A percentile compares a stretch with the other conserved stretches of the same genome.
These are phyloP conservation scores for Centropus unirufus DNA, from an alignment of 2,113 vertebrate genomes.

Conservation along the genomic window DNA sequence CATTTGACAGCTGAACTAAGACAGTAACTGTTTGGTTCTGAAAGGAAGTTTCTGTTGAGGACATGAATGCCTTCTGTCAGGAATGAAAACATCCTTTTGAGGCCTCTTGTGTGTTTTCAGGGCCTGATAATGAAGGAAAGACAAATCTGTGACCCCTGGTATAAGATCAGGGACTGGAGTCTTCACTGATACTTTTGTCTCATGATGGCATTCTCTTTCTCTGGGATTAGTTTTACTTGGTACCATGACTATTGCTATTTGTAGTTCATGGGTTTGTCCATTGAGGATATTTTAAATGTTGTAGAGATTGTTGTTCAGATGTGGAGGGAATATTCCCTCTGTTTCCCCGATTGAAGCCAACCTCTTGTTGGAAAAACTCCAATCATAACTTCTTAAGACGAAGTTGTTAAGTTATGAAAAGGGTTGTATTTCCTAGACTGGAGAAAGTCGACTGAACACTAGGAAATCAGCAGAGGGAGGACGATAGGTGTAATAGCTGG, in stretches of 20 bases:
- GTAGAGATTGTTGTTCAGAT: not conserved
- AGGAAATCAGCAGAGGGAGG: not conserved
- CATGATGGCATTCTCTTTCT: accelerated
- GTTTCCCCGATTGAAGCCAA: not conserved
- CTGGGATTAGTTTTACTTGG: not conserved
- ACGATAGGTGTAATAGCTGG: not conserved
- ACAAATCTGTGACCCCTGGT: not conserved
- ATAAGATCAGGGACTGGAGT: not conserved
- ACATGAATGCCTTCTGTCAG: not conserved
- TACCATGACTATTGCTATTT: not conserved
- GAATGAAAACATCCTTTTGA: not conserved
- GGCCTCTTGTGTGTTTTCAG: accelerated
- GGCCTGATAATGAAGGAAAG: not conserved
- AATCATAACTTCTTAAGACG: not conserved
- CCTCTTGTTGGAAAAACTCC: not conserved
- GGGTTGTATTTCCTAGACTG: not conserved
- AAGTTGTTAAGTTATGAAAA: not conserved
- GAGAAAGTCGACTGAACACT: not conserved
- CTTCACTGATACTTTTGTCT: not conserved
- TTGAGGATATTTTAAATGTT: not conserved
- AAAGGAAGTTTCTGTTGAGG: not conserved
- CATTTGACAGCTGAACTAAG: not conserved
- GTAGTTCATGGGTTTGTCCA: not conserved
- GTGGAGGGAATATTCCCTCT: not conserved
- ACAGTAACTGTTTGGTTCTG: not conserved